These are phyloP conservation scores for Rhopilema esculentum DNA, from an alignment of 30 jellyfish, hydroid and myxozoan genomes.

Conservation along the genomic window DNA sequence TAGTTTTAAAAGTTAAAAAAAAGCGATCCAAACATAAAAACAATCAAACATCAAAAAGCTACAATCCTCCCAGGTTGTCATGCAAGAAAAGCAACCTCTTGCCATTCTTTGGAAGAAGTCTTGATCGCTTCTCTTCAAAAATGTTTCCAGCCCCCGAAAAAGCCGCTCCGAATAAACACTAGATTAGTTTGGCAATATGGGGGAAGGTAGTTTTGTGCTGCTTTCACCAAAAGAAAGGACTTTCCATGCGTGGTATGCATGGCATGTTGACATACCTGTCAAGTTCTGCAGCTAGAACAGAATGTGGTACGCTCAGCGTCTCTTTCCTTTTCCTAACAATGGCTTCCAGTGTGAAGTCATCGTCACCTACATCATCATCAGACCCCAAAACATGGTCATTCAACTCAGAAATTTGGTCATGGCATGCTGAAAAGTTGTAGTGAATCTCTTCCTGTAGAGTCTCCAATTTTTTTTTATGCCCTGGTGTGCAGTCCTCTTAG, in stretches of 20 bases:
- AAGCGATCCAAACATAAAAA: no score
- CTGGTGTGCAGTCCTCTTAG: conserved; percentile 40
- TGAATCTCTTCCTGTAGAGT: conserved; percentile 62
- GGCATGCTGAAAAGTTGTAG: conserved; percentile 49
- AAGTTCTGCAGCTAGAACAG: conserved; percentile 50
- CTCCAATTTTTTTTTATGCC: conserved; percentile 31
- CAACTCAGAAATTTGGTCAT: conserved; percentile 55
- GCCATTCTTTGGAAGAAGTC: no score
- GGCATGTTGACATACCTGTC: no score
- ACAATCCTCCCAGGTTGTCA: no score
- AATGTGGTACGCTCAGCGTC: conserved; percentile 32
- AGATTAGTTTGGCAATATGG: conserved; percentile 30
- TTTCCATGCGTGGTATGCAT: conserved; percentile 27
- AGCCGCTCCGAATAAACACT: conserved; percentile 62
- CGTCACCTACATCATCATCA: conserved; percentile 19
- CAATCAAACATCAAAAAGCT: no score
- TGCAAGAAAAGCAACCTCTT: no score
- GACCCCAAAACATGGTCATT: conserved; percentile 31
- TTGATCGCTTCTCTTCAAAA: conserved; percentile 62
- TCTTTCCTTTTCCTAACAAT: conserved; percentile 1
- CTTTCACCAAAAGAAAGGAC: conserved; percentile 51
- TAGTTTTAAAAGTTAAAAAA: no score
- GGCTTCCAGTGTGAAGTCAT: conserved; percentile 14
- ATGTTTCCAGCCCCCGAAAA: conserved; percentile 78
- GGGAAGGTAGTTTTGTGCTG: conserved; percentile 59